Evolutionary conservation across 2,888 invertebrate species (phyloP).

Genomic region (Nephrotoma appendiculata): DNA sequence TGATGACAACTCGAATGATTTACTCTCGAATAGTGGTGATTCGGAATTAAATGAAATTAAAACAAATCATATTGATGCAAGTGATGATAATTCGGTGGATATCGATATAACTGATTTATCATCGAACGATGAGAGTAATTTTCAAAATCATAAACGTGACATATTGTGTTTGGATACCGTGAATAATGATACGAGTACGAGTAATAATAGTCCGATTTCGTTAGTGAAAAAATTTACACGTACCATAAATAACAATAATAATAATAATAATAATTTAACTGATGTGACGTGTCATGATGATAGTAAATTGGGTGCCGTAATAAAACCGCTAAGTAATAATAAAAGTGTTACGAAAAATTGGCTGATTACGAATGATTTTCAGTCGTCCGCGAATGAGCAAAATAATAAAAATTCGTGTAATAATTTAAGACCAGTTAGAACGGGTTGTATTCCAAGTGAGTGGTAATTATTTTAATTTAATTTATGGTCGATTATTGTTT

Average conservation of each 20-base stretch:
- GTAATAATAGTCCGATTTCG: constrained; percentile 16
- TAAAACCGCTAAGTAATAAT: constrained; percentile 8
- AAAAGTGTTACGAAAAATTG: constrained; percentile 20
- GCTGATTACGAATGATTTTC: constrained; percentile 23
- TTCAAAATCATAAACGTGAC: constrained; percentile 16
- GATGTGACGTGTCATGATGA: not conserved
- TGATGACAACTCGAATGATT: constrained; percentile 1
- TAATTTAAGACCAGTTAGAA: not conserved
- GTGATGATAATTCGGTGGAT: constrained; percentile 32
- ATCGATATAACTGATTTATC: constrained; percentile 32
- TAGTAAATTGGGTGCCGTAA: constrained; percentile 4
- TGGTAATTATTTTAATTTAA: not conserved
- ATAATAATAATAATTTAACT: constrained; percentile 12
- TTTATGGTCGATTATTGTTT: not conserved
- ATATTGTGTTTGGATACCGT: constrained; percentile 10
- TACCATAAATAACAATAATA: constrained; percentile 4
- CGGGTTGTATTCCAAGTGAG: not conserved
- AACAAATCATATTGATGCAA: constrained; percentile 9
- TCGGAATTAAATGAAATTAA: constrained; percentile 1
- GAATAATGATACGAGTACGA: not conserved
- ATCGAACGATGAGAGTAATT: constrained; percentile 19
- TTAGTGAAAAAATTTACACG: constrained; percentile 19
- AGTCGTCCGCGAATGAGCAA: constrained; percentile 16
- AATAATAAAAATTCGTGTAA: not conserved
- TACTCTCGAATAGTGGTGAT: constrained; percentile 4